Evolutionary conservation across 2,888 invertebrate genomes (phyloP), one percentile per base, ranked within the genome.

Genomic region (Cephonodes hylas): DNA sequence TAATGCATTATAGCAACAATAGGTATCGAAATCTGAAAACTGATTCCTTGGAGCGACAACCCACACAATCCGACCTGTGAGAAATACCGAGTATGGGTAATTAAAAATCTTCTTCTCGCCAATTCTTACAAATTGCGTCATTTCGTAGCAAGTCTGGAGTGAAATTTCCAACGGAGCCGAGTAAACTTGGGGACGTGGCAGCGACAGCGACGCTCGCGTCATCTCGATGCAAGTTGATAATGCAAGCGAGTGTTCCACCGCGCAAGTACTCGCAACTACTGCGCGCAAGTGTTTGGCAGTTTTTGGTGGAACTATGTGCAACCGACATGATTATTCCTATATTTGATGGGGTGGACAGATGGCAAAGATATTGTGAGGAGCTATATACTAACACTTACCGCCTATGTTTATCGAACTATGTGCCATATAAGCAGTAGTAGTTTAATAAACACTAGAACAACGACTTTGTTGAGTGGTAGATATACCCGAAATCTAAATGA

Each of bases 141-240:
- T 62, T 42, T 63, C 61, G 72, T 72, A 78, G 76, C 84, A 89
- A 88, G 88, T 89, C 88, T 86, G 75, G 85, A 87, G 88, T 86
- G 90, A 89, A 89, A 90, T 89, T 89, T 89, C 85, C 83, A 88
- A 74, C 81, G 82, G 79, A 85, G 85, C 80, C 81, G 86, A 88
- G 89, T 84, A 90, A 91, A 91, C 91, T 91, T 88, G 84, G 86
- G 79, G 88, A 88, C 86, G 83, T 88, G 90, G 86, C 80, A 82
- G 83, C 79, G 91, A 89, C 91, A 87, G 89, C 84, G 80, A 83
- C 76, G 86, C 84, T 74, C 82, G 84, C 88, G 90, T 89, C 91
- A 87, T 86, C 89, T 72, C 85, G 81, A 83, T 82, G 88, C 87
- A 79, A 86, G 79, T 86, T 88, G 88, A 88, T 88, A 89, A 84